Evolutionary conservation across 1,140 invertebrate genomes (phyloP), one percentile per base, ranked within the genome.

Genomic region (Drosophila chauvacae): DNA sequence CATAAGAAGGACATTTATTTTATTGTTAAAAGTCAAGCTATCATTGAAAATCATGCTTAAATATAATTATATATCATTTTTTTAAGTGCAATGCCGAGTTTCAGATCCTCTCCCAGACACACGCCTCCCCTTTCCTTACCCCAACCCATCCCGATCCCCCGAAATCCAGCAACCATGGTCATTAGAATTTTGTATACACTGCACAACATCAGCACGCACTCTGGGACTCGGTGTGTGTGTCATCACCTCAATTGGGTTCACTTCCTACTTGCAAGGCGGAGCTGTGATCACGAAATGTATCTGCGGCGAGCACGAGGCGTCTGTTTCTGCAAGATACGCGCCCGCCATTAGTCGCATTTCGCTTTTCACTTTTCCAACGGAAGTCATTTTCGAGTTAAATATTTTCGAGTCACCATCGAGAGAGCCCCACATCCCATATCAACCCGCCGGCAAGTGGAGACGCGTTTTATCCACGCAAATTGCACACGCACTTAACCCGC

Each of bases 181-280:
- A 87, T 87, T 88, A 80, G 84, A 87, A 84, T 75, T 80, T 82
- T 85, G 81, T 85, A 78, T 78, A 85, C 69, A 86, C 74, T 80
- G 69, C 69, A 73, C 50, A 81, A 77, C 63, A 81, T 82, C 79
- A 63, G 53, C 65, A 64, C 64, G 57, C 69, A 75, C 57, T 80
- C 57, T 80, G 58, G 56, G 69, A 71, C 65, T 56, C 58, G 72
- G 51, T 80, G 80, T 88, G 85, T 87, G 85, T 90, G 85, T 90
- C 85, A 90, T 90, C 85, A 85, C 85, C 85, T 90, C 85, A 90
- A 90, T 90, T 90, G 85, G 85, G 85, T 90, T 90, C 85, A 90
- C 85, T 90, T 90, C 85, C 85, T 90, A 90, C 85, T 90, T 90
- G 68, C 71, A 90, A 88, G 84, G 83, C 62, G 68, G 48, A 45